A percentile compares a stretch with the other conserved stretches of the same genome.
Conservation (phyloP, 2,113 vertebrate species). For the Ancistrus triradiatus region DNA sequence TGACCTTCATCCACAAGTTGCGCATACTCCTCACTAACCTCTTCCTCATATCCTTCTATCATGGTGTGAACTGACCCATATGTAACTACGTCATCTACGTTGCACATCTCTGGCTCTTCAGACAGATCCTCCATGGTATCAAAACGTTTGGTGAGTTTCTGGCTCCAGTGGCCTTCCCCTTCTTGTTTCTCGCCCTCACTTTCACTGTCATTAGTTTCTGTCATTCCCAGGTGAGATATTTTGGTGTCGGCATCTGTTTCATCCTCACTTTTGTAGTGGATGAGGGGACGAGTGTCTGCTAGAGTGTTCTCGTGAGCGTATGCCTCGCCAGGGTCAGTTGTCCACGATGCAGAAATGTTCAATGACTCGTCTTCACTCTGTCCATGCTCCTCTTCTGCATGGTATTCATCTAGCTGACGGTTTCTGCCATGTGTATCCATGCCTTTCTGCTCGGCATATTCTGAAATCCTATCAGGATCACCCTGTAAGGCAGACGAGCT, state of each 20-base stretch:
- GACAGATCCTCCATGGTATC: conserved; percentile 71
- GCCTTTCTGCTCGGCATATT: neutral
- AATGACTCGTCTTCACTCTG: conserved; percentile 56
- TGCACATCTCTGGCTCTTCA: conserved; percentile 60
- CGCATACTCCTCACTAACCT: neutral
- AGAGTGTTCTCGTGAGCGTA: conserved; percentile 72
- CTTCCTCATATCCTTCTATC: conserved; percentile 14
- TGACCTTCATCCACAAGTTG: neutral
- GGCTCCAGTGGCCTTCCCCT: conserved; percentile 46
- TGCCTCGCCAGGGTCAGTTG: conserved; percentile 58
- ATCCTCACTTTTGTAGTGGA: conserved; percentile 67
- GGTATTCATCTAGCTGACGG: neutral
- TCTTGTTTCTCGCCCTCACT: conserved; percentile 53
- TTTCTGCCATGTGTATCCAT: conserved; percentile 24
- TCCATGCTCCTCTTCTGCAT: conserved; percentile 38
- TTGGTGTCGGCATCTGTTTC: conserved; percentile 61
- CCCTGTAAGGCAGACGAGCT: neutral
- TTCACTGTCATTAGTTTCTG: conserved; percentile 63
- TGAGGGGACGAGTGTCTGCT: conserved; percentile 68
- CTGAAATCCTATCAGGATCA: neutral
- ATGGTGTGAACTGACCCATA: conserved; percentile 33
- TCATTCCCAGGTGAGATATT: conserved; percentile 54
- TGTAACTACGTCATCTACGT: conserved; percentile 47
- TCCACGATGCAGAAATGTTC: conserved; percentile 66
- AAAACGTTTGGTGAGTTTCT: conserved; percentile 56